Evolutionary conservation across 2,888 invertebrate genomes (phyloP).

Genomic region (Melieria picta): DNA sequence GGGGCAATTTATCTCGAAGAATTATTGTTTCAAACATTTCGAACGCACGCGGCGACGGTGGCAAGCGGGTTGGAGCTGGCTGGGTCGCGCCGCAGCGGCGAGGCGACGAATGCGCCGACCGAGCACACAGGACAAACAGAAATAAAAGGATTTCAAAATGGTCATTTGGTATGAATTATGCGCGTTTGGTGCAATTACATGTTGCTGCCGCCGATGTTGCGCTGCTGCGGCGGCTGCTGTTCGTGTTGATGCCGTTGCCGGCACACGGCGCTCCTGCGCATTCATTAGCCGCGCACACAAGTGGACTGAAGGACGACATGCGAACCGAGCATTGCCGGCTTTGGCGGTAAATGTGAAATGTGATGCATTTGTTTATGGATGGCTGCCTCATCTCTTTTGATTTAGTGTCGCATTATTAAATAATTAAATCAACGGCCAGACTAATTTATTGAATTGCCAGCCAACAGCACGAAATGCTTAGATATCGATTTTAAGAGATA

Average conservation of each 20-base stretch:
- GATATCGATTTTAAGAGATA: too few species aligned
- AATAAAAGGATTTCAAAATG: slow-evolving; percentile 65
- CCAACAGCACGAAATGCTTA: slow-evolving; percentile 9
- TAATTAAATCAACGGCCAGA: slow-evolving; percentile 63
- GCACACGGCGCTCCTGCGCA: slow-evolving; percentile 7
- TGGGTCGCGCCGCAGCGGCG: slow-evolving; percentile 16
- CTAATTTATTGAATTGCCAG: slow-evolving; percentile 62
- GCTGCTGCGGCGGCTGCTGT: background rate
- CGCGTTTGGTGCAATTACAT: slow-evolving; percentile 62
- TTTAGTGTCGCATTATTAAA: slow-evolving; percentile 56
- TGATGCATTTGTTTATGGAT: slow-evolving; percentile 34
- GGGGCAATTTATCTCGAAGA: slow-evolving; percentile 66
- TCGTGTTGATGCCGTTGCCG: slow-evolving; percentile 20
- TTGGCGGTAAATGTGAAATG: slow-evolving; percentile 15
- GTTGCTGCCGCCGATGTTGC: slow-evolving; percentile 39
- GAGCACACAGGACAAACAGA: slow-evolving; percentile 50
- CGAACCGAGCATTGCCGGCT: slow-evolving; percentile 11
- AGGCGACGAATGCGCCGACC: background rate
- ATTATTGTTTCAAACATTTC: slow-evolving; percentile 66
- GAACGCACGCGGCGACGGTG: slow-evolving; percentile 45
- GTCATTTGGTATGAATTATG: slow-evolving; percentile 65
- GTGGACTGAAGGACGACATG: background rate
- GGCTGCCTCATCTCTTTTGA: slow-evolving; percentile 42
- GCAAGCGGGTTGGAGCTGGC: slow-evolving; percentile 13
- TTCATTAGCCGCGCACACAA: background rate